Conservation (phyloP, 2,113 vertebrate genomes). For the Arothron firmamentum region DNA sequence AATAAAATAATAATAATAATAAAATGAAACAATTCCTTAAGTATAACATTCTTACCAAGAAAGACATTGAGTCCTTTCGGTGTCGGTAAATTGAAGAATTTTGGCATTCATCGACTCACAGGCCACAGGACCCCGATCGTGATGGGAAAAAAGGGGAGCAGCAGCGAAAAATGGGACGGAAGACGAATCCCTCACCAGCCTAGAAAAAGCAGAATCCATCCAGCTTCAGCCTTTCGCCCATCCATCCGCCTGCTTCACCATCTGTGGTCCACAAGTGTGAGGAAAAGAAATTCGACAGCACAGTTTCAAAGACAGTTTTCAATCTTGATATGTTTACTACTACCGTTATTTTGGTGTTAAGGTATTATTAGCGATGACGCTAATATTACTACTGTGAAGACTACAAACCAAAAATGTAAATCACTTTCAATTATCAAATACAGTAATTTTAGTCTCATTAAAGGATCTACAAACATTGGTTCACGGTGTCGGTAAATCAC, state of each 20-base stretch:
- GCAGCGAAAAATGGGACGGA: conserved; percentile 25
- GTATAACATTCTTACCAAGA: conserved; percentile 71
- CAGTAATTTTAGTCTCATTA: conserved; percentile 11
- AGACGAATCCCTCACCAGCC: conserved; percentile 17
- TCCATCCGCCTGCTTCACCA: conserved; percentile 19
- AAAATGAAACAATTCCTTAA: background rate
- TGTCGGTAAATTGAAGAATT: conserved; percentile 28
- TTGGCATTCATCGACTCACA: conserved; percentile 61
- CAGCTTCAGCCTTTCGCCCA: conserved; percentile 17
- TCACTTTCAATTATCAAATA: background rate
- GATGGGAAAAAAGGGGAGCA: conserved; percentile 16
- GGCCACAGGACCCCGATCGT: conserved; percentile 29
- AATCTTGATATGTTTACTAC: too few species aligned
- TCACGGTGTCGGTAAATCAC: too few species aligned
- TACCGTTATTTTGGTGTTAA: too few species aligned
- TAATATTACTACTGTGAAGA: too few species aligned
- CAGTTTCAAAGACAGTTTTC: too few species aligned
- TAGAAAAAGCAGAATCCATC: conserved; percentile 30
- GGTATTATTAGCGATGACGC: too few species aligned
- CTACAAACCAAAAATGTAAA: background rate
- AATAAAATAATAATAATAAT: background rate
- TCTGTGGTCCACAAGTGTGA: too few species aligned
- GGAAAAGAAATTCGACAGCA: too few species aligned
- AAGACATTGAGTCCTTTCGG: conserved; percentile 77
- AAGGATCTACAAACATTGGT: background rate